A percentile compares a stretch with the other conserved stretches of the same genome.
These are phyloP conservation scores for Palythoa grandiflora DNA, from an alignment of 92 coral and sea anemone genomes.

Conservation along the genomic window DNA sequence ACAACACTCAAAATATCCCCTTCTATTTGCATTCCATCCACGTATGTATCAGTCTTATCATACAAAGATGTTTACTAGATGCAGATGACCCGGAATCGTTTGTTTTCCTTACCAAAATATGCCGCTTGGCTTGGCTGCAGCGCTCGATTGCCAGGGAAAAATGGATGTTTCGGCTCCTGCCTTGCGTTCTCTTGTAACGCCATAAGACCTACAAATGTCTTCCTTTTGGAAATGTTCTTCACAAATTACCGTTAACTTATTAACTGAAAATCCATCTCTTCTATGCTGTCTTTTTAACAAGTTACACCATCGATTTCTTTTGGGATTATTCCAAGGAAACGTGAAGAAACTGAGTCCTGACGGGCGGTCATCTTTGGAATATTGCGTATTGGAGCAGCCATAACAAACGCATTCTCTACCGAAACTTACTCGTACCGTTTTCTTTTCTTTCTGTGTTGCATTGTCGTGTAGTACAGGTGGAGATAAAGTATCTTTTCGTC, in stretches of 20 bases:
- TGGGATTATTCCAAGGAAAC: conserved; percentile 31
- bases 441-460: conserved; percentile 29
- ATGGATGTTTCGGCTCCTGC: conserved; percentile 31
- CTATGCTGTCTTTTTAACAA: conserved; percentile 22
- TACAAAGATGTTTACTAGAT: neutral
- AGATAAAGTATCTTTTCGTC: conserved; percentile 36
- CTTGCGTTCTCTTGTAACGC: neutral
- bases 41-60: neutral
- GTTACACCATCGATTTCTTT: conserved; percentile 49
- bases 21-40: neutral
- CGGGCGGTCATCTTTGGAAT: conserved; percentile 26
- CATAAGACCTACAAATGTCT: conserved; percentile 18
- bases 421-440: conserved; percentile 25
- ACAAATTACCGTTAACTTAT: conserved; percentile 26
- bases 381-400: conserved; percentile 38
- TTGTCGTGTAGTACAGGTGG: conserved; percentile 15
- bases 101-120: neutral
- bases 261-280: conserved; percentile 34
- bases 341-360: conserved; percentile 31
- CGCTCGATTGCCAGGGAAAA: conserved; percentile 18
- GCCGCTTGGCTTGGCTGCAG: neutral
- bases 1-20: neutral
- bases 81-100: neutral
- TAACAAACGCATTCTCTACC: conserved; percentile 42
- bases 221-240: conserved; percentile 44